Evolutionary conservation across 2,888 invertebrate species (phyloP).

Genomic region (Dexiosoma caninum): DNA sequence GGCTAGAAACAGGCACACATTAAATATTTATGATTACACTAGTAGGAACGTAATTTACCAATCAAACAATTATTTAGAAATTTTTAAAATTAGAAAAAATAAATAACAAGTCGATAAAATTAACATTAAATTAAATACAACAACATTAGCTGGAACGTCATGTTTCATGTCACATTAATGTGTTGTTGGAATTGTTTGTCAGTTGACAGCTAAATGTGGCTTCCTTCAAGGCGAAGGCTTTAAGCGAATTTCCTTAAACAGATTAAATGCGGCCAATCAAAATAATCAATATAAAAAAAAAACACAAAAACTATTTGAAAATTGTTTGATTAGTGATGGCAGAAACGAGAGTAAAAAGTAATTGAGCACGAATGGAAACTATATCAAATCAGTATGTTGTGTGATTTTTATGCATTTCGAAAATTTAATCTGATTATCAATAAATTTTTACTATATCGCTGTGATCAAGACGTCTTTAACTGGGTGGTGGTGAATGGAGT

Average conservation of each 20-base stretch:
- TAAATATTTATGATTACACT: no score
- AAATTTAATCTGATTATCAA: no score
- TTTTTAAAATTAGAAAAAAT: not conserved
- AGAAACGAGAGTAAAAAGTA: no score
- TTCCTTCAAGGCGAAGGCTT: conserved; percentile 47
- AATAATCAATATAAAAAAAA: not conserved
- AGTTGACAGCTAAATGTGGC: conserved; percentile 34
- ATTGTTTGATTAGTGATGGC: no score
- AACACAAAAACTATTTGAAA: conserved; percentile 10
- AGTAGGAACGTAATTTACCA: no score
- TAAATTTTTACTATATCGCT: no score
- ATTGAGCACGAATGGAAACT: no score
- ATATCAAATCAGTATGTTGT: no score
- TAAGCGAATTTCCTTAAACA: conserved; percentile 36
- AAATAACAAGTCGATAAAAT: conserved; percentile 34
- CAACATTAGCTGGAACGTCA: conserved; percentile 3
- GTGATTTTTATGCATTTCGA: no score
- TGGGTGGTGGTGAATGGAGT: no score
- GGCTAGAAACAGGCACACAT: no score
- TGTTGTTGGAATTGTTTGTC: conserved; percentile 29
- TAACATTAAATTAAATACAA: not conserved
- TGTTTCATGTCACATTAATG: conserved; percentile 31
- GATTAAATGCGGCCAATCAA: not conserved
- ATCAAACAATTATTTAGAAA: conserved; percentile 26
- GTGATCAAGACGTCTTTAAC: no score